Evolutionary conservation across 1,140 invertebrate species (phyloP).

Genomic region (Drosophila lini): DNA sequence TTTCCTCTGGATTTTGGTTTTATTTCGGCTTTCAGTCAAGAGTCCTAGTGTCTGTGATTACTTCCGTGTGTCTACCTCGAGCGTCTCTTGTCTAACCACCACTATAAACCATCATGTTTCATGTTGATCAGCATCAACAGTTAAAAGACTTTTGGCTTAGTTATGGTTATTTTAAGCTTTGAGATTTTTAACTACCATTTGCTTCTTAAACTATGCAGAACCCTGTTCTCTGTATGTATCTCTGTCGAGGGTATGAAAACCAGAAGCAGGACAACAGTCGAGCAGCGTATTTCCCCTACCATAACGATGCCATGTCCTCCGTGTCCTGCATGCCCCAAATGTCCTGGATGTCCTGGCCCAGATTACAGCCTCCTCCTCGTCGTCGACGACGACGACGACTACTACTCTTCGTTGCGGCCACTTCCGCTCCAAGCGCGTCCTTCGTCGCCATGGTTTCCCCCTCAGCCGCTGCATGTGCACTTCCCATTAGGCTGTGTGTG

Average conservation of each 20-base stretch:
- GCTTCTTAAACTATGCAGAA: neutral
- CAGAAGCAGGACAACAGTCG: constrained; percentile 3
- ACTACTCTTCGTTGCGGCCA: constrained; percentile 59
- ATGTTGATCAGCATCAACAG: no score
- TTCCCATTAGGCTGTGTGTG: constrained; percentile 58
- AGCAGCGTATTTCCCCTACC: constrained; percentile 6
- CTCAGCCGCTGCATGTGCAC: constrained; percentile 39
- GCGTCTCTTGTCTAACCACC: constrained; percentile 32
- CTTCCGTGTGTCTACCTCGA: neutral
- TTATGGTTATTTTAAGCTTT: no score
- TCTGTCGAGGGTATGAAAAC: neutral
- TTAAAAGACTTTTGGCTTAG: no score
- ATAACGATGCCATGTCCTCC: constrained; percentile 23
- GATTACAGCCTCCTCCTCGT: constrained; percentile 65
- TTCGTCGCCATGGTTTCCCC: constrained; percentile 13
- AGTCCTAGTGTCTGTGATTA: constrained; percentile 2
- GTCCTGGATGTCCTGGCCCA: constrained; percentile 56
- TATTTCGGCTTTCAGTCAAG: constrained; percentile 12
- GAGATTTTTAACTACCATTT: no score
- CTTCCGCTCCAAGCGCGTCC: constrained; percentile 43
- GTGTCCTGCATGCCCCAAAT: constrained; percentile 44
- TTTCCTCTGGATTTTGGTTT: neutral
- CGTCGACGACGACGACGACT: constrained; percentile 9
- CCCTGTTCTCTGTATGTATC: neutral
- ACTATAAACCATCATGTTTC: constrained; percentile 4